Percentiles rank a stretch among this genome's conserved stretches.
Conservation (phyloP, 2,888 invertebrate genomes). For the Unio pictorum region DNA sequence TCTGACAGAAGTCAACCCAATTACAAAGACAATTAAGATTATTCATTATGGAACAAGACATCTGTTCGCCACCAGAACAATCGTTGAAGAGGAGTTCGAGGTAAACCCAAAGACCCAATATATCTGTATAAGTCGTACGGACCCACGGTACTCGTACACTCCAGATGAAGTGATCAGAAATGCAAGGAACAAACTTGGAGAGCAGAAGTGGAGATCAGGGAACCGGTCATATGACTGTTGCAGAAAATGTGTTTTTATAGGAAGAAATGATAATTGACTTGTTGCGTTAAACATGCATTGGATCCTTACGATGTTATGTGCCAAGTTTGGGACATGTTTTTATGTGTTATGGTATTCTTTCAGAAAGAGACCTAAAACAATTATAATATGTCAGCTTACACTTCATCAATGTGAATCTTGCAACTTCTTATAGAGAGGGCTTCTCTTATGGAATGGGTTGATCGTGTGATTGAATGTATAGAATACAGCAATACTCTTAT, state of each 20-base stretch:
- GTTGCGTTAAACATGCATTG: no score
- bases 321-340: no score
- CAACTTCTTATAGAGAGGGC: no score
- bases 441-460: no score
- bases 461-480: no score
- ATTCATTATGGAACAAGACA: constrained; percentile 12
- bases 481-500: no score
- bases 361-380: no score
- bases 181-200: constrained; percentile 3
- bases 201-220: background rate
- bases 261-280: no score
- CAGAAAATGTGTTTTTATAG: background rate
- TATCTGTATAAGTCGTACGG: constrained; percentile 11
- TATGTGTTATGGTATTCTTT: no score
- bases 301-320: no score
- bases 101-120: constrained; percentile 1
- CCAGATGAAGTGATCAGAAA: background rate
- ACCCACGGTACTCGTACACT: constrained; percentile 7
- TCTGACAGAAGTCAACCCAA: constrained; percentile 5
- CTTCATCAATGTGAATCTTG: no score
- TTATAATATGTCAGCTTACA: no score
- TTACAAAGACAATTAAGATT: constrained; percentile 1
- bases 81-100: constrained; percentile 2
- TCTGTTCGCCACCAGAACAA: constrained; percentile 1
- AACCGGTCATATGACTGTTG: constrained; percentile 7